Conservation (phyloP, 1,140 invertebrate species). For the Aphis gossypii region DNA sequence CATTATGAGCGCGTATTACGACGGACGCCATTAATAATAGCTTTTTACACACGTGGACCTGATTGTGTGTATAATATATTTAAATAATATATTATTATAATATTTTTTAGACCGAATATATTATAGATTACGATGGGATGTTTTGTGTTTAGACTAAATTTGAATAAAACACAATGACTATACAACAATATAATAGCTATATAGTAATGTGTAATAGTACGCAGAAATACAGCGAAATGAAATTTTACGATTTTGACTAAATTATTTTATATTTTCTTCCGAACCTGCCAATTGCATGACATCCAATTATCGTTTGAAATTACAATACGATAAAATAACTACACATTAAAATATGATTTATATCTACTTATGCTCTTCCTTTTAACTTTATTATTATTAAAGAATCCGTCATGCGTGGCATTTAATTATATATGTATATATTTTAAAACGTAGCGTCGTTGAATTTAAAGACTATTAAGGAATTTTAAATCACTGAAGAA, state of each 20-base stretch:
- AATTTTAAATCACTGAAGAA: not conserved
- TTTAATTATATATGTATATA: not conserved
- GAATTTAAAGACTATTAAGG: not conserved
- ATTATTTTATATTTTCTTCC: conserved; percentile 1
- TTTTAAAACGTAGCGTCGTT: not conserved
- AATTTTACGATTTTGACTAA: conserved; percentile 4
- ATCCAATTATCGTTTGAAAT: conserved; percentile 15
- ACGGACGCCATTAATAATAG: not conserved
- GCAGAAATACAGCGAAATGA: not conserved
- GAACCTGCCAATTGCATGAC: not conserved
- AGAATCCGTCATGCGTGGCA: not conserved
- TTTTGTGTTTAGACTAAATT: not conserved
- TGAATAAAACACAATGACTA: not conserved
- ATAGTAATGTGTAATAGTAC: not conserved
- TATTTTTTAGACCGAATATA: not conserved
- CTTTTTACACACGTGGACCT: not conserved
- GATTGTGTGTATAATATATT: not conserved
- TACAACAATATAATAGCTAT: not conserved
- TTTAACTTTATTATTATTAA: not conserved
- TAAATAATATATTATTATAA: not conserved
- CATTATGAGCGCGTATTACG: not conserved
- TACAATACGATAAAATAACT: not conserved
- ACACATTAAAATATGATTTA: conserved; percentile 9
- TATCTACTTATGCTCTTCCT: not conserved
- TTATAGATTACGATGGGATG: not conserved